Evolutionary conservation across 2,113 vertebrate species (phyloP).

Genomic region (Menidia beryllina): DNA sequence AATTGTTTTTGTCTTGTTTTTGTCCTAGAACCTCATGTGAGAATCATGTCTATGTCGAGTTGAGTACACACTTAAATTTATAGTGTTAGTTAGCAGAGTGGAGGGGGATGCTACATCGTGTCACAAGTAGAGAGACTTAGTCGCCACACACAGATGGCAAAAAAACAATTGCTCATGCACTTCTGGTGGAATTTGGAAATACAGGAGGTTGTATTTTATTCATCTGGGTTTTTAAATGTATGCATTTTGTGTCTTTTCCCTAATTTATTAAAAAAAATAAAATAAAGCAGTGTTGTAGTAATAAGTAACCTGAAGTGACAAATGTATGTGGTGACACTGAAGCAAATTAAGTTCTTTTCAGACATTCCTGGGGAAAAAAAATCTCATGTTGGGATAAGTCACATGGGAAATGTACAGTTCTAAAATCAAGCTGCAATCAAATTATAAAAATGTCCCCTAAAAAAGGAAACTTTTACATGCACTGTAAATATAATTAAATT

Average conservation of each 20-base stretch:
- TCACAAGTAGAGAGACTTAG: conserved; percentile 35
- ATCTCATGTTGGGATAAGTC: too few species aligned
- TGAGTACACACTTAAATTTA: conserved; percentile 76
- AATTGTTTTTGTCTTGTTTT: conserved; percentile 59
- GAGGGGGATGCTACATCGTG: conserved; percentile 45
- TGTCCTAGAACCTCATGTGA: conserved; percentile 74
- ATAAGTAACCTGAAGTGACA: too few species aligned
- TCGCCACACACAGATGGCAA: conserved; percentile 26
- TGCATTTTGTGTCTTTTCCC: not conserved
- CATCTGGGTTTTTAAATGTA: not conserved
- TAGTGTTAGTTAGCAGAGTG: conserved; percentile 63
- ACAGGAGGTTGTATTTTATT: not conserved
- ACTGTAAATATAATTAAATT: too few species aligned
- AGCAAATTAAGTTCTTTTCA: too few species aligned
- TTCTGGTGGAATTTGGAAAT: not conserved
- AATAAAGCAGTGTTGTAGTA: not conserved
- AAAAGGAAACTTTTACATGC: too few species aligned
- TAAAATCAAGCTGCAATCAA: too few species aligned
- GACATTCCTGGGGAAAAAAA: too few species aligned
- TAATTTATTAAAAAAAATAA: not conserved
- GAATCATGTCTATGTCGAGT: conserved; percentile 76
- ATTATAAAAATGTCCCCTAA: too few species aligned
- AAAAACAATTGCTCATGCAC: conserved; percentile 1
- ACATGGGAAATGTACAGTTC: too few species aligned
- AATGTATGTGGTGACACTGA: too few species aligned